Evolutionary conservation across 2,888 invertebrate genomes (phyloP), one percentile per base, ranked within the genome.

Genomic region (Dynastes tityus): DNA sequence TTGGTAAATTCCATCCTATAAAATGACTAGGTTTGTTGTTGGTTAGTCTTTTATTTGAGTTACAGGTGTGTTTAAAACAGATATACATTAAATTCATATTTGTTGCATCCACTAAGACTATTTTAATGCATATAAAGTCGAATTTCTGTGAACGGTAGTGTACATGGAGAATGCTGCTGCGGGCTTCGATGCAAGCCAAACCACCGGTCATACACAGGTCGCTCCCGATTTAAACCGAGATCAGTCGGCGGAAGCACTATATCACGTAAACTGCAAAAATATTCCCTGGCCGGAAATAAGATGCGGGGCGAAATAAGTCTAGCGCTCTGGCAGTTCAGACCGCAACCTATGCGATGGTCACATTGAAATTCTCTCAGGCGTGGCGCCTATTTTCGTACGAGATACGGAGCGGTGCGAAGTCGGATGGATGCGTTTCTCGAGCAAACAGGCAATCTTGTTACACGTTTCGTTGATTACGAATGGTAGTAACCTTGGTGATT

Each of bases 221-320:
- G 55, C 77, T 68, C 75, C 71, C 80, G 82, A 80, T 81, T 82
- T 82, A 82, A 81, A 81, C 81, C 75, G 80, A 81, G 81, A 81
- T 82, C 81, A 81, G 75, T 76, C 53, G 68, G 73, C 80, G 82
- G 82, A 82, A 82, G 78, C 80, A 78, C 71, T 82, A 78, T 80
- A 82, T 82, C 82, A 82, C 78, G 78, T 76, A 81, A 82, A 82
- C 80, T 82, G 82, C 82, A 82, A 82, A 82, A 82, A 82, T 82
- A 82, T 82, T 82, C 82, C 70, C 76, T 77, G 53, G 77, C 67
- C 81, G 82, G 82, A 82, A 80, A 82, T 82, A 79, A 76, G 80
- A 76, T 77, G 67, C 76, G 79, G 74, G 71, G 67, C 45, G 76
- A 58, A 64, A 68, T 76, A 68, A 76, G 58, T 67, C 76, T 65